Evolutionary conservation across 2,888 invertebrate species (phyloP).

Genomic region (Andrena camellia): DNA sequence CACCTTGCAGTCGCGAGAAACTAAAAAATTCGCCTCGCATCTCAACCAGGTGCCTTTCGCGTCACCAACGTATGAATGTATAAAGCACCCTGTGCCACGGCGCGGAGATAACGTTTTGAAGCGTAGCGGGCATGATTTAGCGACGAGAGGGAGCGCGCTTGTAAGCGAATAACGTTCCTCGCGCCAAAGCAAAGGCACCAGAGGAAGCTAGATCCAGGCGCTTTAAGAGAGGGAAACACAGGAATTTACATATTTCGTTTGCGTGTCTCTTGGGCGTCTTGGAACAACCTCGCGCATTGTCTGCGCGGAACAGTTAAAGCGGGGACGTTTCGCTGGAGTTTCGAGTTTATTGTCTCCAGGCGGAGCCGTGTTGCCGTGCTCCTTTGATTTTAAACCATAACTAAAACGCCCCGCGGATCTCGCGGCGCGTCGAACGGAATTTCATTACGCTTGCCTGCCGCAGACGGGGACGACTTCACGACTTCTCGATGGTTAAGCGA

Average conservation of each 20-base stretch:
- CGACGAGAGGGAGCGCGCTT: neutral
- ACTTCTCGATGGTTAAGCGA: slow-evolving; percentile 26
- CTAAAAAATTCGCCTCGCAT: slow-evolving; percentile 9
- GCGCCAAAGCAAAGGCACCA: slow-evolving; percentile 21
- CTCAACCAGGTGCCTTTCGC: slow-evolving; percentile 4
- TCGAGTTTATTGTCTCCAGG: slow-evolving; percentile 64
- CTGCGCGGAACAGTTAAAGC: slow-evolving; percentile 50
- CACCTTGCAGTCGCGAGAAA: neutral
- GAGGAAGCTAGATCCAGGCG: slow-evolving; percentile 1
- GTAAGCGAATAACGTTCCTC: slow-evolving; percentile 18
- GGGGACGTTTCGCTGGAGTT: slow-evolving; percentile 50
- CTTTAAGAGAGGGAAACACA: slow-evolving; percentile 11
- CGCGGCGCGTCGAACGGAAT: slow-evolving; percentile 51
- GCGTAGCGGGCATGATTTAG: slow-evolving; percentile 3
- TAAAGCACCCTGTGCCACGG: neutral
- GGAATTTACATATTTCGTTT: slow-evolving; percentile 59
- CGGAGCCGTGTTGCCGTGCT: slow-evolving; percentile 29
- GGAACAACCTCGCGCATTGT: slow-evolving; percentile 46
- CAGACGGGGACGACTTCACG: slow-evolving; percentile 5
- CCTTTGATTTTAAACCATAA: slow-evolving; percentile 61
- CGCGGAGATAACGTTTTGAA: slow-evolving; percentile 5
- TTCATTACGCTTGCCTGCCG: slow-evolving; percentile 50
- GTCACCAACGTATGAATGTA: slow-evolving; percentile 1
- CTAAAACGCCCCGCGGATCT: slow-evolving; percentile 39
- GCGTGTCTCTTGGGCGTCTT: slow-evolving; percentile 33